Evolutionary conservation across 2,888 invertebrate genomes (phyloP), one percentile per base, ranked within the genome.

Genomic region (Yponomeuta sedellus): DNA sequence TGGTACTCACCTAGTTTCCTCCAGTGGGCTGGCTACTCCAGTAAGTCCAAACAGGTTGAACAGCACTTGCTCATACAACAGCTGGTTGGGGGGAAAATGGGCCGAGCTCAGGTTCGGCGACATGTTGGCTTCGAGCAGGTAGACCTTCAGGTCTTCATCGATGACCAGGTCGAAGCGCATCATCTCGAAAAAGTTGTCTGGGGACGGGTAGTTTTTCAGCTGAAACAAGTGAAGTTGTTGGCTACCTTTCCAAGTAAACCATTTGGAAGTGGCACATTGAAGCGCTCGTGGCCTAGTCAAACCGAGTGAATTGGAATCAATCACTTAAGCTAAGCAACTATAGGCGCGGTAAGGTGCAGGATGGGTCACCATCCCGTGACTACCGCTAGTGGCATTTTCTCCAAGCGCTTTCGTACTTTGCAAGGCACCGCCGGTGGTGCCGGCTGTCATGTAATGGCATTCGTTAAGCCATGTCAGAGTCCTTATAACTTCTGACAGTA

Each of bases 121-220:
- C 99, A 99, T 99, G 78, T 99, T 99, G 0, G 97, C 98, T 90
- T 99, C 99, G 93, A 99, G 95, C 8, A 98, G 90, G 76, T 94
- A 96, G 0, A 98, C 96, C 64, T 95, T 95, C 0, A 99, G 81
- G 66, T 97, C 90, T 71, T 97, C 96, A 80, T 99, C 98, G 2
- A 99, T 89, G 0, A 98, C 95, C 78, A 99, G 95, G 83, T 99
- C 99, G 78, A 99, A 97, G 40, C 99, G 94, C 87, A 98, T 95
- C 92, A 99, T 92, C 85, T 99, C 99, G 84, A 99, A 99, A 83
- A 98, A 99, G 74, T 95, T 96, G 20, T 92, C 84, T 61, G 88
- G 86, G 0, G 92, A 92, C 66, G 91, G 85, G 71, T 92, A 93
- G 39, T 76, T 75, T 71, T 87, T 85, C 40, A 89, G 68, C 92